Conservation (phyloP, 2,888 invertebrate genomes). For the Aspidapion aeneum region DNA sequence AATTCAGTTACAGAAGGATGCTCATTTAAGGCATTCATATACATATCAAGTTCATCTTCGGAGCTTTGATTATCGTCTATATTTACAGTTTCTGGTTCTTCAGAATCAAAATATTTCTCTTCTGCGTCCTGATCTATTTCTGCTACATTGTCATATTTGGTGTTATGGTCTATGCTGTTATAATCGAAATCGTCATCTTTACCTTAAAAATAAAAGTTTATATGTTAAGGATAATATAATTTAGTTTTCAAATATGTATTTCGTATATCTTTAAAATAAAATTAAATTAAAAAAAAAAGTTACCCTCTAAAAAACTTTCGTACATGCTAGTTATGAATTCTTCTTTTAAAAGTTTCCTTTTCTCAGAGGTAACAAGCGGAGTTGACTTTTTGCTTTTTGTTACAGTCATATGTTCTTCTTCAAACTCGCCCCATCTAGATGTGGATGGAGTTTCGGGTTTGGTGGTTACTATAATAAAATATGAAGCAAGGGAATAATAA, state of each 20-base stretch:
- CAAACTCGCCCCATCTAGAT: slow-evolving; percentile 40
- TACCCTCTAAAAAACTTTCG: slow-evolving; percentile 79
- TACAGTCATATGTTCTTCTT: slow-evolving; percentile 32
- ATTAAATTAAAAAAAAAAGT: no score
- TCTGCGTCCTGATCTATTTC: slow-evolving; percentile 77
- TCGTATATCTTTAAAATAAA: no score
- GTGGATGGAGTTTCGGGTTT: slow-evolving; percentile 27
- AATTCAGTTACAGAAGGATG: slow-evolving; percentile 42
- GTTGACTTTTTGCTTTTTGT: slow-evolving; percentile 23
- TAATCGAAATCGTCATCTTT: slow-evolving; percentile 80
- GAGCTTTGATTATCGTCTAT: slow-evolving; percentile 34
- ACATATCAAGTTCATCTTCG: slow-evolving; percentile 70
- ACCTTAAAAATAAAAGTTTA: no score
- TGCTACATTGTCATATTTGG: slow-evolving; percentile 73
- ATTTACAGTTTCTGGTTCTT: slow-evolving; percentile 58
- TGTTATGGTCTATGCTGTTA: slow-evolving; percentile 73
- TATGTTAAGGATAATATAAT: no score
- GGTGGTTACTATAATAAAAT: not conserved
- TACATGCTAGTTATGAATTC: slow-evolving; percentile 87
- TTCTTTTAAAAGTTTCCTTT: slow-evolving; percentile 64
- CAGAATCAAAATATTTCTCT: slow-evolving; percentile 88
- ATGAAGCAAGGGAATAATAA: not conserved
- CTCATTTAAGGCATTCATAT: slow-evolving; percentile 60
- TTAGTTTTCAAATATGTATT: no score
- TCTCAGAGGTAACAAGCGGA: slow-evolving; percentile 44